Conservation (phyloP, 2,113 vertebrate species). For the Hippocampus guttulatus region DNA sequence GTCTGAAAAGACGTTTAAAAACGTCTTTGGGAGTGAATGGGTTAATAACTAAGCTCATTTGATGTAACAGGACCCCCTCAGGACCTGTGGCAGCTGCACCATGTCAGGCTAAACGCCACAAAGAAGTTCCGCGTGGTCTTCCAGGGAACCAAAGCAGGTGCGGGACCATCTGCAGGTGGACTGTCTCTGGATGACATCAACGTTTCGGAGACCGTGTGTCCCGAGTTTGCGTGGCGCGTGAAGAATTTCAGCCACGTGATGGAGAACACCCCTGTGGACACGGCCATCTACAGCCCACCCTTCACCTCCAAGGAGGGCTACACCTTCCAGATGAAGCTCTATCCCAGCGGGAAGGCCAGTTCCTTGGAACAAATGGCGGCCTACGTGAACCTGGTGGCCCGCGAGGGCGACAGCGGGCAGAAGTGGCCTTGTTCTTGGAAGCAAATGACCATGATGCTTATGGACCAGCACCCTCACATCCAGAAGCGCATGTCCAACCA, state of each 20-base stretch:
- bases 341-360: slow-evolving; percentile 47
- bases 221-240: slow-evolving; percentile 84
- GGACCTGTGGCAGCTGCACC: slow-evolving; percentile 82
- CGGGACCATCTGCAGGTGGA: slow-evolving; percentile 66
- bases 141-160: slow-evolving; percentile 69
- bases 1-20: too few relatives aligned
- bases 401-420: slow-evolving; percentile 72
- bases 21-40: too few relatives aligned
- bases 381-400: slow-evolving; percentile 77
- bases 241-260: slow-evolving; percentile 77
- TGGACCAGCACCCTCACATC: slow-evolving; percentile 88
- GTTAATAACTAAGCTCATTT: slow-evolving; percentile 3
- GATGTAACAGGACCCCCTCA: slow-evolving; percentile 50
- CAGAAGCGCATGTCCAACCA: slow-evolving; percentile 84
- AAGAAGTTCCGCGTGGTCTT: slow-evolving; percentile 85
- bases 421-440: slow-evolving; percentile 88
- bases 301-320: slow-evolving; percentile 84
- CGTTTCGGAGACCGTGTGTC: slow-evolving; percentile 86
- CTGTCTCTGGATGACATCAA: slow-evolving; percentile 92
- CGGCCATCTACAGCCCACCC: slow-evolving; percentile 74
- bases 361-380: slow-evolving; percentile 62
- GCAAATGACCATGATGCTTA: slow-evolving; percentile 81
- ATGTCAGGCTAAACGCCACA: slow-evolving; percentile 72
- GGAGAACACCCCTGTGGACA: slow-evolving; percentile 45
- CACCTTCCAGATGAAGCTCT: slow-evolving; percentile 79